A percentile compares a stretch with the other conserved stretches of the same genome.
Evolutionary conservation across 2,888 invertebrate genomes (phyloP).

Genomic region (Cryptocephalus moraei): DNA sequence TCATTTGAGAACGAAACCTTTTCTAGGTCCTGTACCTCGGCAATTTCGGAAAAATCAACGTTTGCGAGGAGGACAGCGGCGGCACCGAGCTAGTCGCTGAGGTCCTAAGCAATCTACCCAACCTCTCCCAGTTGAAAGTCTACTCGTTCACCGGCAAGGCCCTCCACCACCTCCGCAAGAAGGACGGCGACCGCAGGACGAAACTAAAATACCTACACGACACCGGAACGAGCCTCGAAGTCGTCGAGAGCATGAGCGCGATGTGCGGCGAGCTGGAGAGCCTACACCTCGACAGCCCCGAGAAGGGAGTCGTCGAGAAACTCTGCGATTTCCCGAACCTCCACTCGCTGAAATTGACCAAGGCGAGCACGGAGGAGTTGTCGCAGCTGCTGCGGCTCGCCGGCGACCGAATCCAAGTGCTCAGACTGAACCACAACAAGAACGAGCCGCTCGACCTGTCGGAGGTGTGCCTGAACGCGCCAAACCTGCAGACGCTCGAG

Average conservation of each 20-base stretch:
- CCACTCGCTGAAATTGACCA: conserved; percentile 41
- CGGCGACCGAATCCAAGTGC: conserved; percentile 23
- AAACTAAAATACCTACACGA: conserved; percentile 59
- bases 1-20: conserved; percentile 36
- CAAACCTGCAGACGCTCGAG: conserved; percentile 51
- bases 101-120: conserved; percentile 52
- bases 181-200: conserved; percentile 47
- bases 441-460: conserved; percentile 27
- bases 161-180: conserved; percentile 45
- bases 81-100: conserved; percentile 47
- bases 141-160: conserved; percentile 60
- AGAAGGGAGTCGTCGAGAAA: conserved; percentile 41
- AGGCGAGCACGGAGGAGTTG: conserved; percentile 41
- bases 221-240: conserved; percentile 48
- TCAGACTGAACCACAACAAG: conserved; percentile 29
- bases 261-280: conserved; percentile 54
- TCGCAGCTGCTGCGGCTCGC: conserved; percentile 44
- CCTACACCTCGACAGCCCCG: conserved; percentile 47
- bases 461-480: conserved; percentile 27
- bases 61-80: conserved; percentile 41
- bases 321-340: conserved; percentile 43
- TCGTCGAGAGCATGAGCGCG: conserved; percentile 48
- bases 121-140: conserved; percentile 52
- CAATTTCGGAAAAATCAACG: conserved; percentile 57
- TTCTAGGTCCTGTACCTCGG: conserved; percentile 50